These are phyloP conservation scores for Cheilosia vulpina DNA, from an alignment of 2,888 invertebrate species.

Conservation along the genomic window DNA sequence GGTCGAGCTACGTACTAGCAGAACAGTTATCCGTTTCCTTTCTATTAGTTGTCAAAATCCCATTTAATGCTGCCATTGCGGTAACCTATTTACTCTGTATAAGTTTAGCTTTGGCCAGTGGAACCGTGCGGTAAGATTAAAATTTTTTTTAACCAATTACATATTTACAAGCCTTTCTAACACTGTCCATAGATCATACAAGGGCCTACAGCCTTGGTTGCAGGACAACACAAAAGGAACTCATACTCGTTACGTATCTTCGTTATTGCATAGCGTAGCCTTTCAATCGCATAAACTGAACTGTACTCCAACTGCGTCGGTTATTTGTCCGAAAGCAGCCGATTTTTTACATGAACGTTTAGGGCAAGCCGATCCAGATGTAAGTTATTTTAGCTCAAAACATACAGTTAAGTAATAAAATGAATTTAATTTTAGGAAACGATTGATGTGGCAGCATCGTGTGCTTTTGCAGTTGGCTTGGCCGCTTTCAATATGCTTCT, in stretches of 20 bases:
- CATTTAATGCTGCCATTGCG: slow-evolving; percentile 90
- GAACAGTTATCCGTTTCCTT: slow-evolving; percentile 94
- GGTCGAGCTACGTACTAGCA: slow-evolving; percentile 93
- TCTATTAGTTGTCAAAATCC: slow-evolving; percentile 91
- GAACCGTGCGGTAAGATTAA: slow-evolving; percentile 88
- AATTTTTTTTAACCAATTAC: neutral
- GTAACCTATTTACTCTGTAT: slow-evolving; percentile 91
- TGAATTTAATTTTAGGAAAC: slow-evolving; percentile 88
- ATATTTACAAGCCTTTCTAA: slow-evolving; percentile 79
- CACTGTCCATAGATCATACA: slow-evolving; percentile 85
- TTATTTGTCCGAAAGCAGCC: slow-evolving; percentile 82
- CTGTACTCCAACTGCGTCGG: slow-evolving; percentile 83
- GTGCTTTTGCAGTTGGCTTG: slow-evolving; percentile 92
- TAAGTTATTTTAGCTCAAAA: slow-evolving; percentile 70
- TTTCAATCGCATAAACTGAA: slow-evolving; percentile 86
- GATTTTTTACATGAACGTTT: slow-evolving; percentile 83
- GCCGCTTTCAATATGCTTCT: slow-evolving; percentile 93
- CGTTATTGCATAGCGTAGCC: slow-evolving; percentile 89
- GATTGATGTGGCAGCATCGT: slow-evolving; percentile 90
- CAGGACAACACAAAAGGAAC: slow-evolving; percentile 91
- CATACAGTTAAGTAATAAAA: slow-evolving; percentile 53
- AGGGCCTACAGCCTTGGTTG: slow-evolving; percentile 92
- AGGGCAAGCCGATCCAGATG: slow-evolving; percentile 83
- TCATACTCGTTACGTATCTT: slow-evolving; percentile 91
- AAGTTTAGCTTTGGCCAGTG: slow-evolving; percentile 89